A percentile compares a stretch with the other conserved stretches of the same genome.
phyloP scores from a whole-genome alignment of 2,113 vertebrate genomes.

The Phalacrocorax aristotelis region DNA sequence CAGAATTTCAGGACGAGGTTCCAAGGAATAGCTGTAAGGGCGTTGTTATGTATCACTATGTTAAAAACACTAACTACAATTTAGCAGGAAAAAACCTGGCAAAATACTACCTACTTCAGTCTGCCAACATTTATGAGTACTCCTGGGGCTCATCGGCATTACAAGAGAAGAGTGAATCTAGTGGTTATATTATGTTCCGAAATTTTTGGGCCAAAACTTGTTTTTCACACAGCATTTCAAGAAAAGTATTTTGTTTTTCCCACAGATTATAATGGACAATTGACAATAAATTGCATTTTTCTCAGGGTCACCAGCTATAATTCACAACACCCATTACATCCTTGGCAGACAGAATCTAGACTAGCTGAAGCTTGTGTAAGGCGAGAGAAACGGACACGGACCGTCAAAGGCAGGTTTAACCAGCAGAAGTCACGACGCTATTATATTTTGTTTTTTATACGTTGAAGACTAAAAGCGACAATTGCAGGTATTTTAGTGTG shows the following conservation, averaged over 20 bases:
- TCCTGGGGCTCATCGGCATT: slow-evolving; percentile 35
- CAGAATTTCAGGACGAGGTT: slow-evolving; percentile 9
- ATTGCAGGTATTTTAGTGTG: background rate
- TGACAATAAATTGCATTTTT: slow-evolving; percentile 44
- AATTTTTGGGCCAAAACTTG: slow-evolving; percentile 44
- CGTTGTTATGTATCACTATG: slow-evolving; percentile 29
- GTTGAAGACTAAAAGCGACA: background rate
- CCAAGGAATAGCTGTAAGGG: slow-evolving; percentile 33
- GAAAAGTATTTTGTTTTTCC: slow-evolving; percentile 61
- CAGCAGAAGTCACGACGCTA: background rate
- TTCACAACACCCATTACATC: background rate
- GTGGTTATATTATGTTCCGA: slow-evolving; percentile 27
- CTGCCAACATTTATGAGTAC: slow-evolving; percentile 48
- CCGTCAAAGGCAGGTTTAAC: background rate
- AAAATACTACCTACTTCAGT: slow-evolving; percentile 17
- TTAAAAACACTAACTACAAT: slow-evolving; percentile 54
- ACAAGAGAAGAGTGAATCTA: slow-evolving; percentile 4
- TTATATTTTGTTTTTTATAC: background rate
- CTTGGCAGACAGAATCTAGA: background rate
- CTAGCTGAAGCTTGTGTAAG: background rate
- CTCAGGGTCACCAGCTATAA: slow-evolving; percentile 15
- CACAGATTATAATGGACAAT: slow-evolving; percentile 43
- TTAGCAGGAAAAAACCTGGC: slow-evolving; percentile 52
- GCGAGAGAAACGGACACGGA: background rate
- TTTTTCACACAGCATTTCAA: slow-evolving; percentile 39